These are phyloP conservation scores for Macheiramphus alcinus DNA, from an alignment of 2,113 vertebrate genomes.

Conservation along the genomic window DNA sequence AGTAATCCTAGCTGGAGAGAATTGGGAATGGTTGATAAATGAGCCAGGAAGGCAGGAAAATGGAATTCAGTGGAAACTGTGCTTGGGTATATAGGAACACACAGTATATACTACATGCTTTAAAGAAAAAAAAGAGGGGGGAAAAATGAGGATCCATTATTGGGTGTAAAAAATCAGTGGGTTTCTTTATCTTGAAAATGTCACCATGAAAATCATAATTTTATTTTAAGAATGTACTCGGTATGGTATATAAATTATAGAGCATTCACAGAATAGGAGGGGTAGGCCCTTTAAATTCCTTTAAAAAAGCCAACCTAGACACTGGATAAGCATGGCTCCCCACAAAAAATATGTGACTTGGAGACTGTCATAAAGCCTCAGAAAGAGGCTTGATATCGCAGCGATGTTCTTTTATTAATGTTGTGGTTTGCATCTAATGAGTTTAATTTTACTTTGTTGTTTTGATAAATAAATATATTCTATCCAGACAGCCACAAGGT, in stretches of 20 bases:
- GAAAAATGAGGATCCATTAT: background rate
- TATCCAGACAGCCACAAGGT: background rate
- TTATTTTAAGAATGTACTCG: background rate
- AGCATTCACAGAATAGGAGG: background rate
- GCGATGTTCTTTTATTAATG: background rate
- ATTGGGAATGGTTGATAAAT: background rate
- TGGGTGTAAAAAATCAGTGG: background rate
- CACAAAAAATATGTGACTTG: background rate
- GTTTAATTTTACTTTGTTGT: conserved; percentile 23
- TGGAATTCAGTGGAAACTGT: background rate
- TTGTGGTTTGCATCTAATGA: conserved; percentile 21
- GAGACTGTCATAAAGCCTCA: background rate
- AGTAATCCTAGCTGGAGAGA: background rate
- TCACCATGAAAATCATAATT: background rate
- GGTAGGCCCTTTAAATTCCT: background rate
- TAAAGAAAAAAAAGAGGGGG: rapidly evolving
- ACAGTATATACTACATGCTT: rapidly evolving
- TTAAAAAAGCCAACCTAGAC: background rate
- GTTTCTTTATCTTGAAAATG: background rate
- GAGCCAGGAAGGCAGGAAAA: background rate
- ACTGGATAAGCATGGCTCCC: background rate
- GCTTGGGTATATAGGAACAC: background rate
- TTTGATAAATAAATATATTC: conserved; percentile 26
- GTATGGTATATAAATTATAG: background rate
- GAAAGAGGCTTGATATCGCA: background rate